These are phyloP conservation scores for Sebastes diploproa DNA, from an alignment of 2,797 vertebrate genomes.

Conservation along the genomic window DNA sequence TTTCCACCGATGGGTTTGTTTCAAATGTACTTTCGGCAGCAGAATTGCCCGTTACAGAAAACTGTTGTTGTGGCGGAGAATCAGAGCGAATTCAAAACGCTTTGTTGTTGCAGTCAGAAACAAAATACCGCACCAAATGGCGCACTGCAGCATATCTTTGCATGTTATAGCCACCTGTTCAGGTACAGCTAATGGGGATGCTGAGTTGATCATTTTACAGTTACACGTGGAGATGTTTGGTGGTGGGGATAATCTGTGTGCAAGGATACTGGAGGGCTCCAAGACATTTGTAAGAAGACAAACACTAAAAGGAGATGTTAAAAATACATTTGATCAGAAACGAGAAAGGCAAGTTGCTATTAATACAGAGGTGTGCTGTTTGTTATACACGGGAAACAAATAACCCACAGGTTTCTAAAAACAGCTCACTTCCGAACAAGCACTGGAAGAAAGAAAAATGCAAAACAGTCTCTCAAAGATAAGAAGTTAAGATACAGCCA, in stretches of 20 bases:
- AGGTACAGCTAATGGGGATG: neutral
- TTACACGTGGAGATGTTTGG: neutral
- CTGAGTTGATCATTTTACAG: neutral
- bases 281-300: neutral
- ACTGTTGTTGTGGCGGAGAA: too few relatives aligned
- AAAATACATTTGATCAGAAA: neutral
- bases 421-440: neutral
- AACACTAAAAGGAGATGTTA: neutral
- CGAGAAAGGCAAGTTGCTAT: neutral
- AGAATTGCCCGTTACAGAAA: neutral
- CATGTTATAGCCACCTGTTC: neutral
- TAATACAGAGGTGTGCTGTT: neutral
- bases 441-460: neutral
- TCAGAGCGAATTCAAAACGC: too few relatives aligned
- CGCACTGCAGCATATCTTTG: too few relatives aligned
- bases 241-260: neutral
- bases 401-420: neutral
- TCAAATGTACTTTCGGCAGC: neutral
- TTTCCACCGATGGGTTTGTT: neutral
- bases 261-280: neutral
- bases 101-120: too few relatives aligned
- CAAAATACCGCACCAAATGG: too few relatives aligned
- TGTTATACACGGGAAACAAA: neutral
- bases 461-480: neutral
- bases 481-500: neutral